A percentile compares a stretch with the other conserved stretches of the same genome.
These are phyloP conservation scores for Isichthys henryi DNA, from an alignment of 2,113 vertebrate species.

Conservation along the genomic window DNA sequence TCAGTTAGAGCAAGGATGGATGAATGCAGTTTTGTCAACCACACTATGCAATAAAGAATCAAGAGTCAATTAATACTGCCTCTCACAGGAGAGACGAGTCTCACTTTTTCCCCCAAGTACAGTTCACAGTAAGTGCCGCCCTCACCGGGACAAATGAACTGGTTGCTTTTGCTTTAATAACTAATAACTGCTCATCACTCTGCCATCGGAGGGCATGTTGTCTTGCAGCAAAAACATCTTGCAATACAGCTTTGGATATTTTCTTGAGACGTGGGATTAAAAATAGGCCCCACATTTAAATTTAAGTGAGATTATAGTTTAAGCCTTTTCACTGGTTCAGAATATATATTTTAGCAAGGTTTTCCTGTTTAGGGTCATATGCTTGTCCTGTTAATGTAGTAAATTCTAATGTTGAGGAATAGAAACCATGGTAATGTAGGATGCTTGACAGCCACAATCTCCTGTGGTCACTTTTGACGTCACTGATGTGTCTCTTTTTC, in stretches of 20 bases:
- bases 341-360: background rate
- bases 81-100: background rate
- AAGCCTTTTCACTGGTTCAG: background rate
- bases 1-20: background rate
- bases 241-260: background rate
- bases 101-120: background rate
- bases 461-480: background rate
- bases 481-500: background rate
- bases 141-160: background rate
- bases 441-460: background rate
- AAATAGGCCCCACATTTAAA: background rate
- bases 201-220: background rate
- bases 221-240: background rate
- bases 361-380: background rate
- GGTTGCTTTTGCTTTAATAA: background rate
- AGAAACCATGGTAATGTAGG: background rate
- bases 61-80: background rate
- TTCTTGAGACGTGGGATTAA: background rate
- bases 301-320: background rate
- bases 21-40: background rate
- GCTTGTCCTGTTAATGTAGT: slow-evolving; percentile 14
- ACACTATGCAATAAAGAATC: background rate
- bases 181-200: background rate
- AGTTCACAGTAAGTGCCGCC: background rate
- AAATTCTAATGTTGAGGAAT: background rate